Evolutionary conservation across 2,888 invertebrate genomes (phyloP), one percentile per base, ranked within the genome.

Genomic region (Trissonchulus sp.): DNA sequence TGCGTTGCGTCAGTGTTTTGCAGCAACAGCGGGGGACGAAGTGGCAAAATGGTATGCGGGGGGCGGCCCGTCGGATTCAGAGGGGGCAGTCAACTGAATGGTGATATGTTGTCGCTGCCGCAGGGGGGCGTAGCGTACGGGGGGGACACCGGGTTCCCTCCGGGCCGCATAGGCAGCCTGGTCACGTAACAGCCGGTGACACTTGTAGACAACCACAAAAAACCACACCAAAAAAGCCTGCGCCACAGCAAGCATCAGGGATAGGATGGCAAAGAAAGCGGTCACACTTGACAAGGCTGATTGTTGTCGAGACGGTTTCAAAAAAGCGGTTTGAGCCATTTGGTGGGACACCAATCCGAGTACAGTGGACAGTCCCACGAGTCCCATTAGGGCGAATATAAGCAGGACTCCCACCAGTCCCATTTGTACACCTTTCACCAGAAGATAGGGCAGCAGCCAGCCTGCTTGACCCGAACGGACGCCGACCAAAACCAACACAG

Each of bases 391-490:
- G 2, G 35, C 34, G 8, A 69, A 15, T n/a, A 69, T n/a, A 2
- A 69, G 34, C 37, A 37, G n/a, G 33, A 69, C 34, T 28, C 71
- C 71, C 2, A 31, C 33, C n/a, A 37, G 36, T 36, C 71, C 71
- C 33, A 69, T 69, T 34, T 69, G 35, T 15, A 69, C 23, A 18
- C 71, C 71, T 37, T 69, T 69, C 37, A 69, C 71, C 23, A 69
- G 33, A 2, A 69, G 36, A 34, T 69, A 69, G 36, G 71, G 71
- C 2, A 69, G 3, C 28, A 69, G 37, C 33, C 36, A 69, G 15
- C 36, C n/a, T n/a, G 71, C 36, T 3, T 23, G n/a, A 35, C 71
- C 33, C 8, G n/a, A 33, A 8, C 31, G 28, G n/a, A 69, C 33
- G 3, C 71, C 71, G 15, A 69, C 35, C n/a, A 69, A n/a, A 35